phyloP scores from a whole-genome alignment of 1,140 invertebrate genomes.

The Bacillus rossius region DNA sequence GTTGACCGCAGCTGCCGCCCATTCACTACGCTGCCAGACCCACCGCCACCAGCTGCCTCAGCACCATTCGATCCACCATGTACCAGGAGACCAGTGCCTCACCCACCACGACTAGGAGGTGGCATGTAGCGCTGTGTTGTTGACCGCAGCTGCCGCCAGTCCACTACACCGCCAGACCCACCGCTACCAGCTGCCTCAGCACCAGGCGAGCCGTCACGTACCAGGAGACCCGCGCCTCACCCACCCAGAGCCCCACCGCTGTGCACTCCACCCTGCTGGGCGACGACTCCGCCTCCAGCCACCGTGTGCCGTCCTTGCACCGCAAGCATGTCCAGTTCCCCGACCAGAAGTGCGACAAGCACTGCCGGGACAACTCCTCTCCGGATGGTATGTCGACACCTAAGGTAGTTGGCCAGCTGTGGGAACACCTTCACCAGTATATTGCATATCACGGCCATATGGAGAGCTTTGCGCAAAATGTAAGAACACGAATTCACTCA shows the following conservation, averaged over 20 bases:
- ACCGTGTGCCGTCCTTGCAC: neutral
- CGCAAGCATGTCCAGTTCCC: conserved; percentile 28
- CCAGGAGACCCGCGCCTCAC: conserved; percentile 23
- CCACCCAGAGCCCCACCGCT: conserved; percentile 22
- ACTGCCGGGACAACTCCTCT: too few species aligned
- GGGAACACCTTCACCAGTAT: too few species aligned
- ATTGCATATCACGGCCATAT: too few species aligned
- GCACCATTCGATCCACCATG: conserved; percentile 22
- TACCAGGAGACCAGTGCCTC: conserved; percentile 22
- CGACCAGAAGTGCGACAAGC: neutral
- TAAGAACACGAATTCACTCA: too few species aligned
- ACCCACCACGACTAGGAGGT: too few species aligned
- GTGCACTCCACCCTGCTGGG: neutral
- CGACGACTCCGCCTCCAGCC: neutral
- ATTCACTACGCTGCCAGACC: conserved; percentile 26
- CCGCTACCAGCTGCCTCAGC: conserved; percentile 27
- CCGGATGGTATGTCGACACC: too few species aligned
- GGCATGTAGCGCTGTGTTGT: too few species aligned
- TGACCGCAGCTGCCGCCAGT: conserved; percentile 17
- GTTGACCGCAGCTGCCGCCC: neutral
- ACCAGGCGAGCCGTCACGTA: conserved; percentile 25
- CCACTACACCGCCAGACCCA: conserved; percentile 25
- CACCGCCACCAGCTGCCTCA: conserved; percentile 27
- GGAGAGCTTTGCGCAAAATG: too few species aligned
- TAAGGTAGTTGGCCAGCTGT: too few species aligned